Evolutionary conservation across 2,113 vertebrate genomes (phyloP).

Genomic region (Patagioenas fasciata): DNA sequence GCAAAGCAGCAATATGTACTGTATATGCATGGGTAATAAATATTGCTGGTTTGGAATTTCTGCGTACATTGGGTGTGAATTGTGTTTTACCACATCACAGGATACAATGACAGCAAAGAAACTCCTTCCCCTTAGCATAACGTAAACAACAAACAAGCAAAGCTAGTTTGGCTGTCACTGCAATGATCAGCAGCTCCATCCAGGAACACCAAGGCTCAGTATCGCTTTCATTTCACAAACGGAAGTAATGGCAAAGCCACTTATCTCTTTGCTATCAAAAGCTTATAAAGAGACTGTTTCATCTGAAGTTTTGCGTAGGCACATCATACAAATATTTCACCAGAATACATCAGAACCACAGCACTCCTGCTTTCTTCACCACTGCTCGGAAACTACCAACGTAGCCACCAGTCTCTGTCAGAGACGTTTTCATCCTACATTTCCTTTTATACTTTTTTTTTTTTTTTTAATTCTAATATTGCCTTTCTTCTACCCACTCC

Average conservation of each 20-base stretch:
- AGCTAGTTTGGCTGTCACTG: conserved; percentile 56
- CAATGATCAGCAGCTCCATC: conserved; percentile 40
- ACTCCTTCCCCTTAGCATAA: conserved; percentile 60
- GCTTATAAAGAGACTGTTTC: conserved; percentile 41
- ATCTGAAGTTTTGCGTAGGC: conserved; percentile 50
- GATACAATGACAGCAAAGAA: conserved; percentile 70
- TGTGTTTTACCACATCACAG: conserved; percentile 68
- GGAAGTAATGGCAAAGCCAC: conserved; percentile 58
- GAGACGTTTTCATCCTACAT: neutral
- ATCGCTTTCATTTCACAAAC: conserved; percentile 51
- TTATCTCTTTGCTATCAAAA: conserved; percentile 51
- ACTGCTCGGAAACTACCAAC: neutral
- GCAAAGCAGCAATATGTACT: conserved; percentile 56
- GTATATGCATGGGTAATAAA: conserved; percentile 67
- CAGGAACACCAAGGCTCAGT: conserved; percentile 32
- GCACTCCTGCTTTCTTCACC: neutral
- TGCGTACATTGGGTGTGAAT: conserved; percentile 53
- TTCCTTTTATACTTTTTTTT: neutral
- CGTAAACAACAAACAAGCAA: conserved; percentile 51
- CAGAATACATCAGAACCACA: neutral
- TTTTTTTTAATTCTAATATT: neutral
- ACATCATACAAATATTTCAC: conserved; percentile 44
- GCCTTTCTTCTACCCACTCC: conserved; percentile 20
- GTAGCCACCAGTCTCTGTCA: conserved; percentile 34
- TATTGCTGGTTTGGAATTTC: conserved; percentile 67